A percentile compares a stretch with the other conserved stretches of the same genome.
Evolutionary conservation across 1,140 invertebrate genomes (phyloP).

Genomic region (Bombus breviceps): DNA sequence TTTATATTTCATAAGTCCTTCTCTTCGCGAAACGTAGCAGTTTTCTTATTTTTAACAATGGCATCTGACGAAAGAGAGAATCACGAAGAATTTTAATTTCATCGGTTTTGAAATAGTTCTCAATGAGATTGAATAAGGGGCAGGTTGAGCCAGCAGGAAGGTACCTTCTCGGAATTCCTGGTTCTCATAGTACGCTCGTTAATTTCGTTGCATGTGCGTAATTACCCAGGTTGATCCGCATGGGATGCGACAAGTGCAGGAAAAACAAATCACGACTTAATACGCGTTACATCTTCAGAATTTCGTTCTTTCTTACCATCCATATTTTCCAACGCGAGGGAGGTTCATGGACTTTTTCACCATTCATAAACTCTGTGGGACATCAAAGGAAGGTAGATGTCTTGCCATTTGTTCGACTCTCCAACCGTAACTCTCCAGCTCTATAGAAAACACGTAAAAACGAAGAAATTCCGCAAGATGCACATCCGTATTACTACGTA

Average conservation of each 20-base stretch:
- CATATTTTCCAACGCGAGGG: too few relatives aligned
- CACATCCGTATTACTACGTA: too few relatives aligned
- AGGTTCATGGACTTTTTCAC: too few relatives aligned
- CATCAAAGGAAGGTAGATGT: not conserved
- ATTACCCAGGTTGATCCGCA: not conserved
- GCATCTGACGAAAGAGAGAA: not conserved
- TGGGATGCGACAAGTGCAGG: not conserved
- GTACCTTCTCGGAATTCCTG: not conserved
- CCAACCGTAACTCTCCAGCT: not conserved
- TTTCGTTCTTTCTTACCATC: too few relatives aligned
- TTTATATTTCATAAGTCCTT: not conserved
- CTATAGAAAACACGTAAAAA: not conserved
- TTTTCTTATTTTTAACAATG: too few relatives aligned
- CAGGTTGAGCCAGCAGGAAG: too few relatives aligned
- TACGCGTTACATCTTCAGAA: not conserved
- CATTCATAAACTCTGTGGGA: not conserved
- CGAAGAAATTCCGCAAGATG: not conserved
- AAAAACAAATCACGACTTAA: not conserved
- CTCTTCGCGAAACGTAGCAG: too few relatives aligned
- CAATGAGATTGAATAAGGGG: not conserved
- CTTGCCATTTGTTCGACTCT: not conserved
- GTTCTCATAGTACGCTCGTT: conserved; percentile 20
- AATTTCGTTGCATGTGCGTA: conserved; percentile 9
- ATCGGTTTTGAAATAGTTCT: not conserved
- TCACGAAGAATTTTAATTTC: not conserved